phyloP scores from a whole-genome alignment of 2,797 vertebrate genomes.

The Tinamus major region DNA sequence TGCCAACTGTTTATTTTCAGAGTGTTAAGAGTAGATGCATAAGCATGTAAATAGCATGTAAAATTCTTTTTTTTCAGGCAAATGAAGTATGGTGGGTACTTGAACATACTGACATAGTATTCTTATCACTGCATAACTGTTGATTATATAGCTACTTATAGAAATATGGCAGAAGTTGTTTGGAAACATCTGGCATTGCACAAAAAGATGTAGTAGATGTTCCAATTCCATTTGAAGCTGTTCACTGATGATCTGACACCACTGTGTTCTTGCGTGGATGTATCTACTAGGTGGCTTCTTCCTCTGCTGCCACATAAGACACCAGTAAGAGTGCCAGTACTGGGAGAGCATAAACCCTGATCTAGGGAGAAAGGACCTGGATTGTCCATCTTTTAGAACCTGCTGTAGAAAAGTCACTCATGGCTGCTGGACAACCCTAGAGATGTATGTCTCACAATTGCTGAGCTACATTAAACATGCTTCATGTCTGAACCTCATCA shows the following conservation, averaged over 20 bases:
- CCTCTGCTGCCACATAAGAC: accelerated
- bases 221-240: background rate
- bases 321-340: background rate
- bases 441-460: background rate
- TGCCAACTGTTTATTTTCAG: background rate
- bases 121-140: background rate
- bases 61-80: background rate
- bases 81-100: background rate
- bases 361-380: background rate
- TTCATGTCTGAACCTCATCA: background rate
- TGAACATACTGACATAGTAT: background rate
- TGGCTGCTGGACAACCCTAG: background rate
- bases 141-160: background rate
- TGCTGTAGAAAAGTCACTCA: background rate
- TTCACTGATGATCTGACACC: background rate
- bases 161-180: background rate
- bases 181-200: background rate
- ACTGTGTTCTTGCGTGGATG: background rate
- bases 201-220: background rate
- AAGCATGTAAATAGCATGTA: background rate
- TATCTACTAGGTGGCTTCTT: background rate
- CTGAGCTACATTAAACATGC: background rate
- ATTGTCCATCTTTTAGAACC: background rate
- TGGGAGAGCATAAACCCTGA: accelerated
- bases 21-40: background rate